Base-by-base conservation (phyloP, 2,113 vertebrate genomes). In the Zosterops borbonicus region DNA sequence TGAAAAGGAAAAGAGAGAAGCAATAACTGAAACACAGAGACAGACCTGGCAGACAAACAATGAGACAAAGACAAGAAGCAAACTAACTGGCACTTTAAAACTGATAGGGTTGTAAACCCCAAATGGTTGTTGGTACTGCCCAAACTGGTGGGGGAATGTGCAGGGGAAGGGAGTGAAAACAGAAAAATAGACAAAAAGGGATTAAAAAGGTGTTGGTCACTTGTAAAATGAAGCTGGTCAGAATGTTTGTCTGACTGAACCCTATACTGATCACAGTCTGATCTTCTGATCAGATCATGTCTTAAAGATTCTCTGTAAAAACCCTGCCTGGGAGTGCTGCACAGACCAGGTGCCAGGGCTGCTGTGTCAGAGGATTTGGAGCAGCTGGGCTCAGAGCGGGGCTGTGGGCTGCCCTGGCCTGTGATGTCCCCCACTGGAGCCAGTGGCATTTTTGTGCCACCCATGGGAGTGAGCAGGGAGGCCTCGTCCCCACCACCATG, bases 381-480 rank as follows among this genome's bases (percentile, higher is more conserved):
- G 52, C 69, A 58, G 64, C 69, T 59, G 79, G 42, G 14, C 17
- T 12, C 69, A 25, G 18, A 7, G 9, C 0, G 7, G 55, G 20
- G 9, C 0, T 41, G 31, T 14, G 50, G 28, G 44, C 29, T 59
- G 8, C 22, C 33, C 22, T 75, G 50, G 62, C 33, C 42, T 19
- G 8, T 19, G n/a, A 1, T 6, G n/a, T 23, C 24, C 11, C 42
- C 28, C 58, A 1, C 20, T 9, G 76, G n/a, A 27, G 64, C 25
- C 42, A 4, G 20, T 2, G 21, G 20, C 12, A 27, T 9, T 21
- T 68, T 9, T 18, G 18, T 56, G 59, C 25, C 11, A 18, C 9
- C 12, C 25, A 4, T 3, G 2, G 21, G 33, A 8, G 47, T 0
- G 9, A 5, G 20, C 1, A 0, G 14, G 12, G 33, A 24, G 10